A percentile compares a stretch with the other conserved stretches of the same genome.
These are phyloP conservation scores for Vespertilio murinus DNA, from an alignment of 2,797 vertebrate species.

Conservation along the genomic window DNA sequence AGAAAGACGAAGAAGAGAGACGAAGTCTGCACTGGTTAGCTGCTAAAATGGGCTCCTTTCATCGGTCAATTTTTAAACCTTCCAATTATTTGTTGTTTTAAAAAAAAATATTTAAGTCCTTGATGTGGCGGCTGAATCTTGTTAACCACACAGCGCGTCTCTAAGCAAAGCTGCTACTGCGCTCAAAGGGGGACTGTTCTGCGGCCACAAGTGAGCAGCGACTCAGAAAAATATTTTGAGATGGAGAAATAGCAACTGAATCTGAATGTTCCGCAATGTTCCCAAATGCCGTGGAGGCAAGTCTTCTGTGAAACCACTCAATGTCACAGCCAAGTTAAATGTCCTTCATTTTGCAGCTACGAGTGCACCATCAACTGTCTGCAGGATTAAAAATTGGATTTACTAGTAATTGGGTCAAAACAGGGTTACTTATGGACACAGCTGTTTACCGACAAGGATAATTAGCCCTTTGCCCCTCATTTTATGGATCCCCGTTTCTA, in stretches of 20 bases:
- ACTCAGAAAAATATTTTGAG: conserved; percentile 68
- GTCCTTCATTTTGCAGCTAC: conserved; percentile 52
- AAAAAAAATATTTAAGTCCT: neutral
- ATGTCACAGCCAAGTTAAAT: conserved; percentile 46
- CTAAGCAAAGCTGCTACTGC: neutral
- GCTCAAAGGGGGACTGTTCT: conserved; percentile 71
- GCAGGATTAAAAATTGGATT: conserved; percentile 69
- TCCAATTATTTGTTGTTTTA: conserved; percentile 25
- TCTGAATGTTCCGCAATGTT: conserved; percentile 62
- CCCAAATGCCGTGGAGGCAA: conserved; percentile 34
- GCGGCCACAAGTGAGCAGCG: conserved; percentile 58
- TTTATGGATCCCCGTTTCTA: conserved; percentile 24
- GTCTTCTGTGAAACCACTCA: conserved; percentile 56
- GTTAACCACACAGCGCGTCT: conserved; percentile 40
- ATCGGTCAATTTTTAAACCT: conserved; percentile 52
- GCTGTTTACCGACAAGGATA: conserved; percentile 62
- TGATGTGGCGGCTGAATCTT: conserved; percentile 13
- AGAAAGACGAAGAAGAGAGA: conserved; percentile 11
- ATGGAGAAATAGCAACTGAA: conserved; percentile 72
- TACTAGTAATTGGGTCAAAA: conserved; percentile 73
- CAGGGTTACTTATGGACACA: conserved; percentile 65
- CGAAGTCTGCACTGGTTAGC: neutral
- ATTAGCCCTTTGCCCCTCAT: conserved; percentile 66
- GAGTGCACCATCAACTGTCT: conserved; percentile 15
- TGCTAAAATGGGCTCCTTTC: neutral